A percentile compares a stretch with the other conserved stretches of the same genome.
Evolutionary conservation across 2,113 vertebrate genomes (phyloP).

Genomic region (Plectropomus leopardus): DNA sequence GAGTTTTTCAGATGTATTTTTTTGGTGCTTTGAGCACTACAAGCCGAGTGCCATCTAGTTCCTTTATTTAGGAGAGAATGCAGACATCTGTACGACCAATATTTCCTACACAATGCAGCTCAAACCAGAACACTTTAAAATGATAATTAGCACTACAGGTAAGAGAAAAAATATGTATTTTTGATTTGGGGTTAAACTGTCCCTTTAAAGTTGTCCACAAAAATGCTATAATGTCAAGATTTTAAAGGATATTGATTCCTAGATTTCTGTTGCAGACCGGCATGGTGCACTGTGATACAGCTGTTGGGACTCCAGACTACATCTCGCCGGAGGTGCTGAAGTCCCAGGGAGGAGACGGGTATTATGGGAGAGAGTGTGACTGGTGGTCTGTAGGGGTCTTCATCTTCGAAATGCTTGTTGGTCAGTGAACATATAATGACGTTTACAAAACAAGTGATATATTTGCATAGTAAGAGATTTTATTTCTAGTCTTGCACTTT

Average conservation of each 20-base stretch:
- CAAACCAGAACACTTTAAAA: no score
- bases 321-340: constrained; percentile 97
- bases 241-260: constrained; percentile 5
- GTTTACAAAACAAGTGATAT: not conserved
- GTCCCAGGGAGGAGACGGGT: constrained; percentile 97
- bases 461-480: not conserved
- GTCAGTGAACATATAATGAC: constrained; percentile 84
- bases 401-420: constrained; percentile 98
- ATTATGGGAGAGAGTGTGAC: constrained; percentile 96
- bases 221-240: not conserved
- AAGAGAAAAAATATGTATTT: no score
- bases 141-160: no score
- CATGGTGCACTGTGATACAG: constrained; percentile 98
- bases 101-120: no score
- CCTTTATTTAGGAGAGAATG: no score
- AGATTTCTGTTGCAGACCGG: constrained; percentile 88
- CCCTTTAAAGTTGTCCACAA: not conserved
- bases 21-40: no score
- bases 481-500: not conserved
- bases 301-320: constrained; percentile 97
- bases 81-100: no score
- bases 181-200: no score
- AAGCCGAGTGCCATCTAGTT: no score
- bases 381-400: constrained; percentile 99
- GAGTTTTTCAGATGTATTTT: no score